phyloP scores from a whole-genome alignment of 2,113 vertebrate species.

The Anser brachyrhynchus region DNA sequence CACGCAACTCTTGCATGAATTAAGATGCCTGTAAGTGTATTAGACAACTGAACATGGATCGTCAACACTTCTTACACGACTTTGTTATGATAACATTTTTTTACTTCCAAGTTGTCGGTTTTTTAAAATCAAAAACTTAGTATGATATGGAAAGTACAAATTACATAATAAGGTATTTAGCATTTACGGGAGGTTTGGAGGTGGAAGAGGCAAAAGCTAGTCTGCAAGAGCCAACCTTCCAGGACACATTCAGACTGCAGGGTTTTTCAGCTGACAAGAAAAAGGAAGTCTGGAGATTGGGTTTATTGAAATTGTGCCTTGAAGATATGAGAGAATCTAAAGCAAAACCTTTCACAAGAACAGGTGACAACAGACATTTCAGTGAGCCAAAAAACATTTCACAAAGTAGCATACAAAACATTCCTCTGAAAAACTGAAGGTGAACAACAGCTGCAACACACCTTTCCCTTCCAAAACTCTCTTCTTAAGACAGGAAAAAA shows the following conservation, averaged over 20 bases:
- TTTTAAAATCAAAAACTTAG: neutral
- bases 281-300: neutral
- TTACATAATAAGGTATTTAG: neutral
- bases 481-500: neutral
- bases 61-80: neutral
- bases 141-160: neutral
- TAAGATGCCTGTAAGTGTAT: neutral
- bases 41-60: neutral
- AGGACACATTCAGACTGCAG: neutral
- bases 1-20: neutral
- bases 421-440: neutral
- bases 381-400: neutral
- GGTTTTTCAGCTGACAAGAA: neutral
- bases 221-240: neutral
- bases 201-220: neutral
- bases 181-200: neutral
- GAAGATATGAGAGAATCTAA: neutral
- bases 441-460: neutral
- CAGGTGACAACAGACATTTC: neutral
- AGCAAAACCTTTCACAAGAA: neutral
- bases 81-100: neutral
- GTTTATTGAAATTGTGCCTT: neutral
- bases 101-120: neutral
- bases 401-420: neutral
- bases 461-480: neutral